A percentile compares a stretch with the other conserved stretches of the same genome.
These are phyloP conservation scores for Pandion haliaetus DNA, from an alignment of 2,113 vertebrate species.

Conservation along the genomic window DNA sequence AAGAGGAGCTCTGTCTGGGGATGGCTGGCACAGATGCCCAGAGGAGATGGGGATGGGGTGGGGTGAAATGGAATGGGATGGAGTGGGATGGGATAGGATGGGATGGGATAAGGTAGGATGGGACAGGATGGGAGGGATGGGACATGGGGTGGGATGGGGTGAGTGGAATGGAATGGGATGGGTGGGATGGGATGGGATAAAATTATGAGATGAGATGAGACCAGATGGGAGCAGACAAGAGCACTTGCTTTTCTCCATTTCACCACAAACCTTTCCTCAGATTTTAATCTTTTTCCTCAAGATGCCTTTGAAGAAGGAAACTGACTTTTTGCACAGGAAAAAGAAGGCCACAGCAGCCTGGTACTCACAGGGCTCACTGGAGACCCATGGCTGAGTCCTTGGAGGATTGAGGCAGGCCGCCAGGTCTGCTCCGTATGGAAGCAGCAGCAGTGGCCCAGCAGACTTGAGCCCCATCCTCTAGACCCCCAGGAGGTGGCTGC, in stretches of 20 bases:
- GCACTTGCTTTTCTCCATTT: neutral
- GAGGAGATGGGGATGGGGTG: neutral
- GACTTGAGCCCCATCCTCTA: neutral
- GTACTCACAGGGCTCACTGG: neutral
- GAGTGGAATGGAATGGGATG: neutral
- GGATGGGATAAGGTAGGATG: neutral
- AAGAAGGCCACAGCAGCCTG: neutral
- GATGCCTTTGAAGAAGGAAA: neutral
- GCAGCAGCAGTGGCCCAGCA: neutral
- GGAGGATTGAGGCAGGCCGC: neutral
- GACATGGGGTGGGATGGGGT: too few species aligned
- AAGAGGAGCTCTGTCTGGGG: neutral
- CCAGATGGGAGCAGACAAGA: neutral
- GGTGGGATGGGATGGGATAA: neutral
- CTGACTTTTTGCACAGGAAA: neutral
- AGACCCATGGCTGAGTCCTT: neutral
- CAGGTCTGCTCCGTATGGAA: neutral
- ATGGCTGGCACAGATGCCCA: neutral
- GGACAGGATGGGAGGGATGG: too few species aligned
- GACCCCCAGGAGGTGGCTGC: neutral
- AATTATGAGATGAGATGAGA: neutral
- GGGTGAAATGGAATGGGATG: neutral
- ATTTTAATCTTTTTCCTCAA: neutral
- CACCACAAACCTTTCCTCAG: neutral
- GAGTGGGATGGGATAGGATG: too few species aligned